Evolutionary conservation across 2,113 vertebrate species (phyloP).

Genomic region (Myxocyprinus asiaticus): DNA sequence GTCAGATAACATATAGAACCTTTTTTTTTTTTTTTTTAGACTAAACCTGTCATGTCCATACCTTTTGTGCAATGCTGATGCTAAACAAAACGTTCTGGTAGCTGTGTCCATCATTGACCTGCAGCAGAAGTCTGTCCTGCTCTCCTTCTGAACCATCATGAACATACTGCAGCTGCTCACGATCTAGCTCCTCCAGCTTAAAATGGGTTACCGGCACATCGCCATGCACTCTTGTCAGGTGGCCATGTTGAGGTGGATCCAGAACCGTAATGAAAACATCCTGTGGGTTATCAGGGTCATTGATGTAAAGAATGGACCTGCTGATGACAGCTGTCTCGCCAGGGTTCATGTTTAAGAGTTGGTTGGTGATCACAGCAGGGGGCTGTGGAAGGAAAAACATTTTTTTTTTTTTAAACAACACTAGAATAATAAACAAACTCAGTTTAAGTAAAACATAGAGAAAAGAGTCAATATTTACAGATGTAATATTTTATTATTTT

Average conservation of each 20-base stretch:
- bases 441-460: background rate
- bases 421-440: background rate
- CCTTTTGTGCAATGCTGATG: slow-evolving; percentile 77
- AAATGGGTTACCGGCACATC: slow-evolving; percentile 63
- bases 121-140: slow-evolving; percentile 79
- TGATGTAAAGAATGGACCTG: slow-evolving; percentile 77
- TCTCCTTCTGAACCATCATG: slow-evolving; percentile 78
- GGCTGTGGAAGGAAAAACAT: slow-evolving; percentile 70
- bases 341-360: slow-evolving; percentile 70
- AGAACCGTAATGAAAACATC: slow-evolving; percentile 83
- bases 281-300: slow-evolving; percentile 86
- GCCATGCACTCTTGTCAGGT: slow-evolving; percentile 66
- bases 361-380: slow-evolving; percentile 79
- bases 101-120: slow-evolving; percentile 87
- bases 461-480: background rate
- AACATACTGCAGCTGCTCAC: slow-evolving; percentile 79
- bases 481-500: background rate
- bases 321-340: slow-evolving; percentile 75
- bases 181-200: slow-evolving; percentile 77
- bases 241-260: slow-evolving; percentile 81
- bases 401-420: background rate
- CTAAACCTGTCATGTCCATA: slow-evolving; percentile 58
- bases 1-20: no score
- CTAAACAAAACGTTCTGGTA: slow-evolving; percentile 85
- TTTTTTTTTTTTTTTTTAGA: background rate